Evolutionary conservation across 2,888 invertebrate species (phyloP).

Genomic region (Acleris literana): DNA sequence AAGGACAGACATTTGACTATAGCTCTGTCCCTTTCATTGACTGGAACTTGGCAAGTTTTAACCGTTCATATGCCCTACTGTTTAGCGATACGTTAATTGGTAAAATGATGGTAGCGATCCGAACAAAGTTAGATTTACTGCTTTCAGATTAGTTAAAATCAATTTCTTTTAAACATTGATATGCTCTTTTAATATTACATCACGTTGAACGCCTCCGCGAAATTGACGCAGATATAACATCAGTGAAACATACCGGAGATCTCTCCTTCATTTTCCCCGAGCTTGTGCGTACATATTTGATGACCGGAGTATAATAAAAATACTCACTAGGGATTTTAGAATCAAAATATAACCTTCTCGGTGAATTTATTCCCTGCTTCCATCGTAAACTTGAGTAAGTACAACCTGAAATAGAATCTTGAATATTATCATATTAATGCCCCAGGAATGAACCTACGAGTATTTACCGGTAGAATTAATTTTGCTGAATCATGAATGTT

Average conservation of each 20-base stretch:
- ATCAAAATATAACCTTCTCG: constrained; percentile 40
- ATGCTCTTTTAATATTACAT: not conserved
- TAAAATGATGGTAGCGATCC: no score
- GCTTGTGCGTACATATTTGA: constrained; percentile 40
- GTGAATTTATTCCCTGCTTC: constrained; percentile 29
- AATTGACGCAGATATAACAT: constrained; percentile 22
- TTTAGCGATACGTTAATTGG: no score
- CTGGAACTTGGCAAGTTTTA: no score
- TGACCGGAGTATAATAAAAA: constrained; percentile 40
- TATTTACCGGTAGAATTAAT: not conserved
- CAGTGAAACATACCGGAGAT: constrained; percentile 20
- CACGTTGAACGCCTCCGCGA: constrained; percentile 3
- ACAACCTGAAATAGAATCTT: constrained; percentile 10
- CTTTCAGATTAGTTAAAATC: no score
- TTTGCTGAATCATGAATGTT: no score
- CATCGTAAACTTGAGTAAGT: constrained; percentile 29
- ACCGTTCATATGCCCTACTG: no score
- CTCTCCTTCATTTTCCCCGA: constrained; percentile 31
- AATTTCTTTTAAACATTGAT: no score
- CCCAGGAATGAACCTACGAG: not conserved
- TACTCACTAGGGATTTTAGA: constrained; percentile 40
- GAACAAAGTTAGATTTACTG: no score
- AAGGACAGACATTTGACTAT: not conserved
- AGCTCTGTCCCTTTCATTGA: not conserved
- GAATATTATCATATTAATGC: constrained; percentile 14